These are phyloP conservation scores for Cantharis lateralis DNA, from an alignment of 2,888 invertebrate genomes.

Conservation along the genomic window DNA sequence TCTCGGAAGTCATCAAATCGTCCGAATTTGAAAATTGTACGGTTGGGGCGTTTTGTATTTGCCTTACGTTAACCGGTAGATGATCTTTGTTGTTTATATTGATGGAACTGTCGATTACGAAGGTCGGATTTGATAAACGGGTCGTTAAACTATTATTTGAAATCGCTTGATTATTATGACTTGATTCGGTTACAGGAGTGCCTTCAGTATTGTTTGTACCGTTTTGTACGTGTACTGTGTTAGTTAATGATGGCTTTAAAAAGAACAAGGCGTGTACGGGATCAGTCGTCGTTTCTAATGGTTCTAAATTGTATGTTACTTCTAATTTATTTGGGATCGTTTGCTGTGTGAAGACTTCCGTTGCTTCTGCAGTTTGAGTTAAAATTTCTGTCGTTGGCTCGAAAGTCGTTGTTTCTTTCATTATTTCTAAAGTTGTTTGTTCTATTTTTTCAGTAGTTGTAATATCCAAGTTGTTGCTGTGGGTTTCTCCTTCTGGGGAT, in stretches of 20 bases:
- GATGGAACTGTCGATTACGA: conserved; percentile 6
- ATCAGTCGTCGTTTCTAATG: conserved; percentile 24
- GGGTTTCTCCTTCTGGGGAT: not conserved
- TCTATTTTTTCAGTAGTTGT: not conserved
- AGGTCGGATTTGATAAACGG: conserved; percentile 17
- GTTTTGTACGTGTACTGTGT: conserved; percentile 30
- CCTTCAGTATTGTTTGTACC: conserved; percentile 23
- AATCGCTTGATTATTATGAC: conserved; percentile 5
- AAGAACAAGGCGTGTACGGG: conserved; percentile 41
- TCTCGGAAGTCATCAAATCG: conserved; percentile 23
- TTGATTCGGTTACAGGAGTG: conserved; percentile 18
- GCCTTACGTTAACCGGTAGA: not conserved
- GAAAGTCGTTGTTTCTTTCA: conserved; percentile 8
- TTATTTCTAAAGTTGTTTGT: not conserved
- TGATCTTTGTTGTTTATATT: not conserved
- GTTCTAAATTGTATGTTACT: conserved; percentile 8
- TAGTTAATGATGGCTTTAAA: conserved; percentile 23
- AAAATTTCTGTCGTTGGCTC: conserved; percentile 15
- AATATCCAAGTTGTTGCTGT: not conserved
- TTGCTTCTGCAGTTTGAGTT: conserved; percentile 15
- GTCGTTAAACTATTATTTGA: conserved; percentile 26
- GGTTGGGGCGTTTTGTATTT: not conserved
- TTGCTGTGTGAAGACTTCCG: conserved; percentile 4
- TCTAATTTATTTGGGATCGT: conserved; percentile 14
- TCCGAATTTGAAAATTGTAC: conserved; percentile 4